phyloP scores from a whole-genome alignment of 2,888 invertebrate genomes.

The Cybosia mesomella region DNA sequence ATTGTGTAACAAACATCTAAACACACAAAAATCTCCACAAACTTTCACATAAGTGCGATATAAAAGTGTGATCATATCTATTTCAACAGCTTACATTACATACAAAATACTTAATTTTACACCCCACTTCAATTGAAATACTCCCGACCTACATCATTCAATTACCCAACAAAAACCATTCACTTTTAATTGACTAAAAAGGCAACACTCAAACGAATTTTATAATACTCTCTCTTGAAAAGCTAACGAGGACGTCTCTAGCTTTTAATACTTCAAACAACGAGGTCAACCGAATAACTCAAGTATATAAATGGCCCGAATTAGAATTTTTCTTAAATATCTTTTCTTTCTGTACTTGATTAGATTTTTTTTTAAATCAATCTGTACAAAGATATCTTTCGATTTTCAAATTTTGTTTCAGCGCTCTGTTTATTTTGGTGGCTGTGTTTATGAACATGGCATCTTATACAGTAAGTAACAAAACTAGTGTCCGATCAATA shows the following conservation, averaged over 20 bases:
- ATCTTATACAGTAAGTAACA: too few species aligned
- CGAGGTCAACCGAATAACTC: constrained; percentile 2
- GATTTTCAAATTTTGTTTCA: not conserved
- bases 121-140: not conserved
- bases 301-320: constrained; percentile 13
- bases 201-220: constrained; percentile 1
- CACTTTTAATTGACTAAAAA: constrained; percentile 9
- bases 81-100: too few species aligned
- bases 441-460: not conserved
- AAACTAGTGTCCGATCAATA: too few species aligned
- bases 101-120: not conserved
- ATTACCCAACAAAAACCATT: not conserved
- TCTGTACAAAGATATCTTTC: not conserved
- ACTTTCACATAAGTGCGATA: too few species aligned
- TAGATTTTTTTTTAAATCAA: not conserved
- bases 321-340: constrained; percentile 1
- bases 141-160: not conserved
- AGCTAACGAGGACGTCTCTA: not conserved
- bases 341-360: not conserved
- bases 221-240: not conserved
- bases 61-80: too few species aligned
- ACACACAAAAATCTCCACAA: too few species aligned
- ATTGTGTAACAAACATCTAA: too few species aligned
- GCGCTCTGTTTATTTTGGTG: not conserved
- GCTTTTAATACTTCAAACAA: constrained; percentile 14